Evolutionary conservation across 2,113 vertebrate genomes (phyloP).

Genomic region (Petrocephalus microphthalmus): DNA sequence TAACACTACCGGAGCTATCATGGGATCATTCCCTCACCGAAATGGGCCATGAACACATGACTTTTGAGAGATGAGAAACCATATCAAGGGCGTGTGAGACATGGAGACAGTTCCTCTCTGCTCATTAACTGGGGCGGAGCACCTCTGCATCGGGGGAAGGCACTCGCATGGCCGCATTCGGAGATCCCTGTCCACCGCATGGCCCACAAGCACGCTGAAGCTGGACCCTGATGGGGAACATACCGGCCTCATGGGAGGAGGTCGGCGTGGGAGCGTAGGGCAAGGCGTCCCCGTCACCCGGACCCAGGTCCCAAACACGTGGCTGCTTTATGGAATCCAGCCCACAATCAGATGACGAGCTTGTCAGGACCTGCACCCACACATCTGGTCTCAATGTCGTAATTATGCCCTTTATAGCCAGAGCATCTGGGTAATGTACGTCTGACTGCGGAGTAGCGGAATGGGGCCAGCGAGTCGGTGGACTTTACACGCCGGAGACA

Average conservation of each 20-base stretch:
- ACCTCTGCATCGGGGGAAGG: background rate
- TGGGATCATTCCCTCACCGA: background rate
- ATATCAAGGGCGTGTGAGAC: background rate
- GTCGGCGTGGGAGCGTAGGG: background rate
- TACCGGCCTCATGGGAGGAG: background rate
- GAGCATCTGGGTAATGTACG: background rate
- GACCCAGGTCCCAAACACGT: background rate
- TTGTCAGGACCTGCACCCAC: background rate
- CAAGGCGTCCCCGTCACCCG: background rate
- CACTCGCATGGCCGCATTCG: background rate
- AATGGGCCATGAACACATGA: background rate
- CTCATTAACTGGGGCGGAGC: background rate
- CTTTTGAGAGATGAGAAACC: background rate
- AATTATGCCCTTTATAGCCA: background rate
- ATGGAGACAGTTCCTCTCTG: background rate
- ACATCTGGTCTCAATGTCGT: slow-evolving; percentile 33
- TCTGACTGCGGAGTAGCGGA: background rate
- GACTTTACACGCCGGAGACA: background rate
- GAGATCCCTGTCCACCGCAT: background rate
- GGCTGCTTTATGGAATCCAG: background rate
- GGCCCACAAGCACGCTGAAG: background rate
- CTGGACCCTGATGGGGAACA: background rate
- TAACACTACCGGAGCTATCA: background rate
- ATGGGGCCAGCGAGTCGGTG: background rate
- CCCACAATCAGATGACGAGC: background rate